A percentile compares a stretch with the other conserved stretches of the same genome.
Evolutionary conservation across 2,888 invertebrate genomes (phyloP).

Genomic region (Drosophila tripunctata): DNA sequence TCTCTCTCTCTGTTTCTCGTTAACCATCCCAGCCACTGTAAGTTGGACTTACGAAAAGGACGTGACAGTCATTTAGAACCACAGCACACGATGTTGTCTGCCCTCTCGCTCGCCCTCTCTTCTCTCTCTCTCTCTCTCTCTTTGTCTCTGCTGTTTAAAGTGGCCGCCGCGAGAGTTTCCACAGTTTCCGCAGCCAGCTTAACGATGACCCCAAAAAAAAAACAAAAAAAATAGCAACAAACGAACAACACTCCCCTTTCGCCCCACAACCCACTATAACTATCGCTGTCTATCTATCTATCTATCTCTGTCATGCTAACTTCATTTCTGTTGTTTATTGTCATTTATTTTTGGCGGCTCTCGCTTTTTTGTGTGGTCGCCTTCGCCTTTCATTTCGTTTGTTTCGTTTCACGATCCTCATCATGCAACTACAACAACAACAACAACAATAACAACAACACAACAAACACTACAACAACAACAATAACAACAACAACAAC

Average conservation of each 20-base stretch:
- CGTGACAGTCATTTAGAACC: constrained; percentile 79
- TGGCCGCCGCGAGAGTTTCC: constrained; percentile 63
- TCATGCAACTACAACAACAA: constrained; percentile 68
- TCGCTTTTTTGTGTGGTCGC: constrained; percentile 70
- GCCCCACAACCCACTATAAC: constrained; percentile 42
- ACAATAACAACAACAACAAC: constrained; percentile 50
- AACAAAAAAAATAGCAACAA: background rate
- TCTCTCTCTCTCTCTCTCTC: background rate
- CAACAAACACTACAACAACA: constrained; percentile 44
- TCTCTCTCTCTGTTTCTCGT: background rate
- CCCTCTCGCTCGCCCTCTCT: background rate
- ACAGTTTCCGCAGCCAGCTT: constrained; percentile 22
- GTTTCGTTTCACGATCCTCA: constrained; percentile 77
- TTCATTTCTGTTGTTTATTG: constrained; percentile 79
- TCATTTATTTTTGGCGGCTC: constrained; percentile 75
- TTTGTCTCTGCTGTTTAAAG: constrained; percentile 60
- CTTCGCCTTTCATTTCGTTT: constrained; percentile 64
- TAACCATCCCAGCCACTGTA: constrained; percentile 9
- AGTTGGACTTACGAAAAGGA: constrained; percentile 77
- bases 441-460: constrained; percentile 40
- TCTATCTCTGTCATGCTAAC: constrained; percentile 78
- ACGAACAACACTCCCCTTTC: background rate
- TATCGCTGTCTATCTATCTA: constrained; percentile 63
- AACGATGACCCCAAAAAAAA: constrained; percentile 16
- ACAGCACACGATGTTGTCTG: constrained; percentile 58